Percentiles rank a stretch among this genome's conserved stretches.
Evolutionary conservation across 2,888 invertebrate species (phyloP).

Genomic region (Tricholauxania praeusta): DNA sequence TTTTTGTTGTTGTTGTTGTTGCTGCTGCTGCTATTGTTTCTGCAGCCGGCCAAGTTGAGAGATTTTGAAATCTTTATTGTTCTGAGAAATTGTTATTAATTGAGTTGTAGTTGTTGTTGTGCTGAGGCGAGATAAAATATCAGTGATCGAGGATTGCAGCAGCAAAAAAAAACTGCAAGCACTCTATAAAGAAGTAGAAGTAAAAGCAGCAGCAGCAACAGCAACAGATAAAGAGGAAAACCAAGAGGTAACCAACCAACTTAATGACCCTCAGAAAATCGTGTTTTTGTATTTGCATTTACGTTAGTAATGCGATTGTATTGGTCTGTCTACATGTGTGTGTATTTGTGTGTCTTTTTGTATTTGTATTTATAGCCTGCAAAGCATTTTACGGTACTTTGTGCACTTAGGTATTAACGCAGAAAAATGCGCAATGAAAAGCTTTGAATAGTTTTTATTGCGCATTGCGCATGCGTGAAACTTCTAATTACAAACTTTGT

Average conservation of each 20-base stretch:
- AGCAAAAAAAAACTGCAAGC: not conserved
- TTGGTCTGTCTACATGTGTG: conserved; percentile 6
- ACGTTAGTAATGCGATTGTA: not conserved
- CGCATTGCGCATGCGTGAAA: conserved; percentile 42
- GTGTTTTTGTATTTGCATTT: conserved; percentile 20
- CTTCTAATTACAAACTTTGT: conserved; percentile 43
- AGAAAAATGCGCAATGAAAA: not conserved
- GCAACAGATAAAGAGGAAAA: conserved; percentile 3
- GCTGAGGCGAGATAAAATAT: conserved; percentile 48
- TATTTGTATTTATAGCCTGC: not conserved
- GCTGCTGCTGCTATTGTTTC: conserved; percentile 7
- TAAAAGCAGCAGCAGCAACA: conserved; percentile 1
- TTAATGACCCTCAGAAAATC: conserved; percentile 33
- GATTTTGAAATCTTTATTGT: conserved; percentile 56
- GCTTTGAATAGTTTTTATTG: not conserved
- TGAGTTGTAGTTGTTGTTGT: conserved; percentile 57
- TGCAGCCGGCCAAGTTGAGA: conserved; percentile 8
- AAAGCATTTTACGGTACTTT: too few species aligned
- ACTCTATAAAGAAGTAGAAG: not conserved
- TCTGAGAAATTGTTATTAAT: conserved; percentile 67
- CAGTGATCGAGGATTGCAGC: conserved; percentile 43
- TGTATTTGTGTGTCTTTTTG: conserved; percentile 2
- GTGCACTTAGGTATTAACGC: not conserved
- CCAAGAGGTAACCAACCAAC: conserved; percentile 14
- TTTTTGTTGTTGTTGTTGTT: conserved; percentile 9